A percentile compares a stretch with the other conserved stretches of the same genome.
phyloP scores from a whole-genome alignment of 2,888 invertebrate species.

The Xylota sylvarum region DNA sequence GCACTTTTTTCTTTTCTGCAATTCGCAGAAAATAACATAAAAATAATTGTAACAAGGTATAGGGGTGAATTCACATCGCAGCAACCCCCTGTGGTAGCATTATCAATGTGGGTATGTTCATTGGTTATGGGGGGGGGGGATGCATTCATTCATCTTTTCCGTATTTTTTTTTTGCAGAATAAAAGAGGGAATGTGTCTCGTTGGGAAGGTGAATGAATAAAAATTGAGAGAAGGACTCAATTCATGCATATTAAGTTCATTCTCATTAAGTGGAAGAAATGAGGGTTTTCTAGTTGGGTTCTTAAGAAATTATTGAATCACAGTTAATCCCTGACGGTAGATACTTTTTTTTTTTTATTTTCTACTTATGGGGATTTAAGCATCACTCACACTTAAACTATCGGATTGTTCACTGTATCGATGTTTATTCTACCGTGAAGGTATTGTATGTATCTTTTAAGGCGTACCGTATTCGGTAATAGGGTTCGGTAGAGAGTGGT shows the following conservation, averaged over 20 bases:
- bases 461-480: too few relatives aligned
- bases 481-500: too few relatives aligned
- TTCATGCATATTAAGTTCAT: slow-evolving; percentile 39
- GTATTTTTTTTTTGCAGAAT: too few relatives aligned
- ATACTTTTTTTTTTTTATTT: not conserved
- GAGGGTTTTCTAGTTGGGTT: slow-evolving; percentile 46
- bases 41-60: slow-evolving; percentile 36
- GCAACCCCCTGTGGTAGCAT: slow-evolving; percentile 14
- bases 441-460: too few relatives aligned
- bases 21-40: slow-evolving; percentile 24
- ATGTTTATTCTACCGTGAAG: not conserved
- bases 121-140: slow-evolving; percentile 19
- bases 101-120: slow-evolving; percentile 23
- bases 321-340: slow-evolving; percentile 14
- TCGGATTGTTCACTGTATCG: not conserved
- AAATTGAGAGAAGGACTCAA: slow-evolving; percentile 6
- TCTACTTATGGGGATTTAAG: not conserved
- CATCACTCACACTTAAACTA: not conserved
- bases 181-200: not conserved
- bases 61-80: slow-evolving; percentile 29
- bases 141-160: not conserved
- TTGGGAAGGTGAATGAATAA: slow-evolving; percentile 26
- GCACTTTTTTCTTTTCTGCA: slow-evolving; percentile 6
- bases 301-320: slow-evolving; percentile 50
- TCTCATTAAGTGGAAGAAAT: slow-evolving; percentile 34